Evolutionary conservation across 1,140 invertebrate species (phyloP).

Genomic region (Cherax quadricarinatus): DNA sequence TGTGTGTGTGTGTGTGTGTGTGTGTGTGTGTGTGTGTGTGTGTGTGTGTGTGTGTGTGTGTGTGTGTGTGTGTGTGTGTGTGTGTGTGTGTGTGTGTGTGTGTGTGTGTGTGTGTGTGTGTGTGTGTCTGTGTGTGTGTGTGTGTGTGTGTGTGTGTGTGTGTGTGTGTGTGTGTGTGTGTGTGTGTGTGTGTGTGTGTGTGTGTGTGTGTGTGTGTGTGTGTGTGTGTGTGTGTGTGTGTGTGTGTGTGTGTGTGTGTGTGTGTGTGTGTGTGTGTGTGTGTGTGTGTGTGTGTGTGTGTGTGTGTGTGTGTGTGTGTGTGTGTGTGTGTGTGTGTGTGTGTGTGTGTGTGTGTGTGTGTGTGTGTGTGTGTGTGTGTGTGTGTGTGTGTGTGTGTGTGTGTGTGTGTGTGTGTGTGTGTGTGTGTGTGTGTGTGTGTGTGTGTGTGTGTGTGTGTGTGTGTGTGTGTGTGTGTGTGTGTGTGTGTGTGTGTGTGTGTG

Average conservation of each 20-base stretch:
- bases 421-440: neutral
- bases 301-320: slow-evolving; percentile 11
- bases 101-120: slow-evolving; percentile 23
- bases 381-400: neutral
- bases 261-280: neutral
- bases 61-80: neutral
- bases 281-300: neutral
- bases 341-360: slow-evolving; percentile 32
- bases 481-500: neutral
- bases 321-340: slow-evolving; percentile 13
- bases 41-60: neutral
- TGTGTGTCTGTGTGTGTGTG: slow-evolving; percentile 30
- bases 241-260: too few species aligned
- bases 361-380: slow-evolving; percentile 26
- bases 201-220: neutral
- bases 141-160: slow-evolving; percentile 20
- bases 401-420: neutral
- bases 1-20: too few species aligned
- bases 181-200: neutral
- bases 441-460: too few species aligned
- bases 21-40: too few species aligned
- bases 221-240: too few species aligned
- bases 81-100: slow-evolving; percentile 13
- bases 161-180: neutral
- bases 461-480: too few species aligned